These are phyloP conservation scores for Drosophila murphyi DNA, from an alignment of 1,140 invertebrate genomes.

Conservation along the genomic window DNA sequence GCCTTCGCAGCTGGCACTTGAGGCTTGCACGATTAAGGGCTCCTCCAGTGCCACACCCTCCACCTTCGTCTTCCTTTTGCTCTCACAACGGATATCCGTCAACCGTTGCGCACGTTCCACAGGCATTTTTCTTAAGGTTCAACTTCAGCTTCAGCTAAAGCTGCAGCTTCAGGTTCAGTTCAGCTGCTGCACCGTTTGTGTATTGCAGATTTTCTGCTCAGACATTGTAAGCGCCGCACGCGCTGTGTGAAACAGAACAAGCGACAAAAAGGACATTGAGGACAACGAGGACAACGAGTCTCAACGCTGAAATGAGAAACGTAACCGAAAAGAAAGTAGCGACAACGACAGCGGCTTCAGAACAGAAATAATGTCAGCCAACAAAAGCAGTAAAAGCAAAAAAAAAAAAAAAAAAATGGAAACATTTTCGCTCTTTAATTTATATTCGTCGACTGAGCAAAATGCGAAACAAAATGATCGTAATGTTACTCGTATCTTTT, in stretches of 20 bases:
- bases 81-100: constrained; percentile 63
- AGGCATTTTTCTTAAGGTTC: constrained; percentile 63
- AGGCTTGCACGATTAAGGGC: constrained; percentile 29
- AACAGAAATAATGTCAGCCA: constrained; percentile 23
- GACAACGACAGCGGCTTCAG: constrained; percentile 36
- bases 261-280: constrained; percentile 55
- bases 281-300: constrained; percentile 22
- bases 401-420: constrained; percentile 51
- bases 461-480: constrained; percentile 45
- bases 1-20: constrained; percentile 14
- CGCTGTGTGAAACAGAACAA: constrained; percentile 53
- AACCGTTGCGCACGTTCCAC: constrained; percentile 70
- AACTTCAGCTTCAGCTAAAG: constrained; percentile 38
- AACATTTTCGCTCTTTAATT: constrained; percentile 79
- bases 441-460: constrained; percentile 73
- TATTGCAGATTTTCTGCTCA: constrained; percentile 49
- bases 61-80: constrained; percentile 12
- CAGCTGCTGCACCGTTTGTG: constrained; percentile 42
- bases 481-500: constrained; percentile 10
- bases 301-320: constrained; percentile 55
- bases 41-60: neutral
- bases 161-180: constrained; percentile 36
- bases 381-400: constrained; percentile 37
- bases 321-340: constrained; percentile 32
- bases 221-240: constrained; percentile 60